phyloP scores from a whole-genome alignment of 2,797 vertebrate species.

The Clarias fuscus region DNA sequence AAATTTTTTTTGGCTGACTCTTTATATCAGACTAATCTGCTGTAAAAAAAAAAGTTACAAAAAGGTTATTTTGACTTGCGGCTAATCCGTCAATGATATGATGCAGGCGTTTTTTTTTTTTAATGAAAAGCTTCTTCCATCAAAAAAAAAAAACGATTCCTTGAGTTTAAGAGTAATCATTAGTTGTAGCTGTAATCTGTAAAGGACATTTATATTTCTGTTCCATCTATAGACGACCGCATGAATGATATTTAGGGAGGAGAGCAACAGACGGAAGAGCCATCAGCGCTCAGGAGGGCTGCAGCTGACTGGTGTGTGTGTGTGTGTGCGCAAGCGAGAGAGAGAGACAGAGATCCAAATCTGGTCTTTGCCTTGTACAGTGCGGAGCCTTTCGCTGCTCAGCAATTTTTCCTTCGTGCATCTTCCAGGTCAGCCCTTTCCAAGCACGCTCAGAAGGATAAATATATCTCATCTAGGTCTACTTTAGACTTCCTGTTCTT shows the following conservation, averaged over 20 bases:
- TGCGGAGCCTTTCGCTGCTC: constrained; percentile 59
- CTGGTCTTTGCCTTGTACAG: constrained; percentile 55
- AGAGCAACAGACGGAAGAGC: constrained; percentile 34
- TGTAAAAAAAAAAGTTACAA: too few species aligned
- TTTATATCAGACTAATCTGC: too few species aligned
- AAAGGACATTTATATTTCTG: background rate
- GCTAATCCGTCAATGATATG: too few species aligned
- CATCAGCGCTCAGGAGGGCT: constrained; percentile 31
- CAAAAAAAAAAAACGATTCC: background rate
- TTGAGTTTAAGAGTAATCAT: background rate
- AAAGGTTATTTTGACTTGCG: too few species aligned
- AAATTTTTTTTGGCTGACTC: too few species aligned
- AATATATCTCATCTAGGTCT: constrained; percentile 61
- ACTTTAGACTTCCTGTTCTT: constrained; percentile 36
- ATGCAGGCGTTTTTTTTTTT: too few species aligned
- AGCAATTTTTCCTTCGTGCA: constrained; percentile 61
- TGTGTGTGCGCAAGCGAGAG: background rate
- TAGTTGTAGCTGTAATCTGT: background rate
- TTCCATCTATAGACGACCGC: background rate
- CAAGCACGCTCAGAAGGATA: constrained; percentile 53
- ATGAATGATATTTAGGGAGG: constrained; percentile 20
- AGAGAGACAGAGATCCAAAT: constrained; percentile 15
- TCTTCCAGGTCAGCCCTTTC: constrained; percentile 67
- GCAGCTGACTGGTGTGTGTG: constrained; percentile 53
- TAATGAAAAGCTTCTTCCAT: too few species aligned